Conservation (phyloP, 2,888 invertebrate genomes). For the Zygogramma bicolorata region DNA sequence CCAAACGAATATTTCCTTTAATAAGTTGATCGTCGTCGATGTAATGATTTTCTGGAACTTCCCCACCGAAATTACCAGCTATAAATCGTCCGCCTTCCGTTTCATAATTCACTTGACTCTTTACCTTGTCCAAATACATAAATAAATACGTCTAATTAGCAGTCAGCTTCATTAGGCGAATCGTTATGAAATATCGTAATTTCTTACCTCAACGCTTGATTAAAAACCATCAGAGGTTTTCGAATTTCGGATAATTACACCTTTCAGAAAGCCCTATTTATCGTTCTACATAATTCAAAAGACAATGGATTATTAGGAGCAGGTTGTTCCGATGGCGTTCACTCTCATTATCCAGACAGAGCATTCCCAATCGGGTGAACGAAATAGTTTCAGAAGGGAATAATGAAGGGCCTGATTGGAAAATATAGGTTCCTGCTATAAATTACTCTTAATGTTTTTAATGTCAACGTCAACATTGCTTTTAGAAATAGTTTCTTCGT, state of each 20-base stretch:
- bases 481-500: too few relatives aligned
- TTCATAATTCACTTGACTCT: constrained; percentile 44
- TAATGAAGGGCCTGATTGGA: not conserved
- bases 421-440: not conserved
- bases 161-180: constrained; percentile 45
- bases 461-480: too few relatives aligned
- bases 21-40: not conserved
- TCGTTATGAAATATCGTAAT: constrained; percentile 48
- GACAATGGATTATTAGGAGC: constrained; percentile 47
- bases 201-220: constrained; percentile 52
- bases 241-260: constrained; percentile 54
- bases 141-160: constrained; percentile 53
- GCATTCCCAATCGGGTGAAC: not conserved
- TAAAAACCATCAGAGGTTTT: constrained; percentile 55
- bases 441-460: too few relatives aligned
- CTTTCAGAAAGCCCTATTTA: constrained; percentile 36
- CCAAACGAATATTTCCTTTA: not conserved
- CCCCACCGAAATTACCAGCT: constrained; percentile 22
- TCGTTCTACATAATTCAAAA: constrained; percentile 51
- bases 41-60: constrained; percentile 9
- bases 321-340: not conserved
- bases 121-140: constrained; percentile 51
- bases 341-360: not conserved
- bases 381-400: not conserved
- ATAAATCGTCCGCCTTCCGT: constrained; percentile 36